Evolutionary conservation across 2,888 invertebrate species (phyloP).

Genomic region (Gibbula magus): DNA sequence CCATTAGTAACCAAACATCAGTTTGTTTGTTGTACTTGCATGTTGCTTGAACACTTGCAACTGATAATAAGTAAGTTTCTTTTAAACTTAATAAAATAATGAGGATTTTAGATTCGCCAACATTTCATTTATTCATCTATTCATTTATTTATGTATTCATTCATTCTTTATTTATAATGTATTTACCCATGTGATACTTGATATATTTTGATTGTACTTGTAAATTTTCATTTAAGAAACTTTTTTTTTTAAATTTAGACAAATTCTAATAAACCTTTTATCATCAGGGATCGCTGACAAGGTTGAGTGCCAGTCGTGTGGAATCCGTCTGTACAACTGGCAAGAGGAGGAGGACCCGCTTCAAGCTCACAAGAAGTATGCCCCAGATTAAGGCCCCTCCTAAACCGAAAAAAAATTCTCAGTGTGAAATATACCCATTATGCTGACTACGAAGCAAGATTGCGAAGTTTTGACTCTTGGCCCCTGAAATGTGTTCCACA

Average conservation of each 20-base stretch:
- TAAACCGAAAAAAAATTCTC: not conserved
- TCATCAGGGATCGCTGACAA: not conserved
- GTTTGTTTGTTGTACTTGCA: too few relatives aligned
- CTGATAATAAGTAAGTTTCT: not conserved
- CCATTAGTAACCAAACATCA: too few relatives aligned
- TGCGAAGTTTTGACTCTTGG: not conserved
- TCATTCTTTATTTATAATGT: too few relatives aligned
- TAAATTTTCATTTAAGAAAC: not conserved
- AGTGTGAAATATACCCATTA: not conserved
- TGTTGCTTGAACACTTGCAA: too few relatives aligned
- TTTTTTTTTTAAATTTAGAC: not conserved
- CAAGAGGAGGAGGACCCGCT: not conserved
- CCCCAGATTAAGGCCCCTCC: not conserved
- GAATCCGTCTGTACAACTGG: constrained; percentile 11
- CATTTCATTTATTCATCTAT: not conserved
- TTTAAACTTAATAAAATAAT: not conserved
- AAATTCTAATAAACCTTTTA: not conserved
- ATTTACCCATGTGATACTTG: not conserved
- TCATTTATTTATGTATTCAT: not conserved
- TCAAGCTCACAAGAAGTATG: not conserved
- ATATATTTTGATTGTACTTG: too few relatives aligned
- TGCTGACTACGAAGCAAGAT: not conserved
- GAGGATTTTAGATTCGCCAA: not conserved
- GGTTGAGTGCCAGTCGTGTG: constrained; percentile 1
- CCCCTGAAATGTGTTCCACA: not conserved